Evolutionary conservation across 2,797 vertebrate genomes (phyloP).

Genomic region (Pseudochirops corinnae): DNA sequence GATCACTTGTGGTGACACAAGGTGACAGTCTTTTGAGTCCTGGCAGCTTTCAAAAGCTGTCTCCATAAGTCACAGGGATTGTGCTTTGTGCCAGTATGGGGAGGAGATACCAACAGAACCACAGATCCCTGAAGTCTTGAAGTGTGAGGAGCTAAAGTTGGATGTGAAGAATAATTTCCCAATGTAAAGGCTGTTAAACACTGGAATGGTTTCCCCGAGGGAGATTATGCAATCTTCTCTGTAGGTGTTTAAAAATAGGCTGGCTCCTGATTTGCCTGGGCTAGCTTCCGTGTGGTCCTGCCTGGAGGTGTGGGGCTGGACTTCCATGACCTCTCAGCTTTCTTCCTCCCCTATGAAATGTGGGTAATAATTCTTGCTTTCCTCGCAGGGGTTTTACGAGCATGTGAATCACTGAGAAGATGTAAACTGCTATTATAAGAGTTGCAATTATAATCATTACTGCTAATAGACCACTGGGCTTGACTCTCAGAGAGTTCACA

Average conservation of each 20-base stretch:
- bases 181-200: background rate
- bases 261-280: background rate
- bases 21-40: background rate
- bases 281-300: background rate
- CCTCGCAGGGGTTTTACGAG: background rate
- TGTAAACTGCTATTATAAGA: constrained; percentile 4
- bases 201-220: background rate
- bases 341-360: background rate
- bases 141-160: background rate
- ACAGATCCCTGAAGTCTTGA: background rate
- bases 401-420: constrained; percentile 3
- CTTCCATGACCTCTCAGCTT: background rate
- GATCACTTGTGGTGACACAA: background rate
- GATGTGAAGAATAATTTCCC: background rate
- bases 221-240: background rate
- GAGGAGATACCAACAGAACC: background rate
- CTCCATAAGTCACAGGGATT: background rate
- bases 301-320: background rate
- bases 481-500: background rate
- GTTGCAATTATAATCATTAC: background rate
- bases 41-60: background rate
- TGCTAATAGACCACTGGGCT: background rate
- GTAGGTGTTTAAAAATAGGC: constrained; percentile 9
- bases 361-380: background rate
- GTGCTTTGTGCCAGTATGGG: background rate